A percentile compares a stretch with the other conserved stretches of the same genome.
phyloP scores from a whole-genome alignment of 2,113 vertebrate species.

The Pygoscelis antarcticus region DNA sequence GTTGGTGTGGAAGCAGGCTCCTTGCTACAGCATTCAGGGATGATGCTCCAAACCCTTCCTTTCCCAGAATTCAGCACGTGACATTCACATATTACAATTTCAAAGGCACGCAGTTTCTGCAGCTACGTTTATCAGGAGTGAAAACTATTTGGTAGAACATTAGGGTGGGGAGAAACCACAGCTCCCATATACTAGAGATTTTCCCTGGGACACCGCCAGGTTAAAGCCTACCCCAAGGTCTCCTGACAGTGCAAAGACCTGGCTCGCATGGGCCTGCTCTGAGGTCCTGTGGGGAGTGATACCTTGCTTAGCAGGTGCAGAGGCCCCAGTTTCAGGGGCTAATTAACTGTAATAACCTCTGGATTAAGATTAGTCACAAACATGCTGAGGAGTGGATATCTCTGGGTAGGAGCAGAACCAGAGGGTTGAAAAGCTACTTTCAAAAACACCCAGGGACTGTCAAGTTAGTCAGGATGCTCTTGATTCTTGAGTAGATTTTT shows the following conservation, averaged over 20 bases:
- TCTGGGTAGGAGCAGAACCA: not conserved
- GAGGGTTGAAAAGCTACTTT: not conserved
- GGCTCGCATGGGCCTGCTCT: fast-evolving
- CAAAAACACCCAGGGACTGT: not conserved
- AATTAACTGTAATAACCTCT: not conserved
- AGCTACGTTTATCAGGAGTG: not conserved
- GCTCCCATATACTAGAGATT: fast-evolving
- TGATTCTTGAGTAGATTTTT: not conserved
- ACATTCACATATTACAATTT: fast-evolving
- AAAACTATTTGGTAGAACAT: not conserved
- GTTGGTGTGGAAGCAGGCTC: not conserved
- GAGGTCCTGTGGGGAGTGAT: not conserved
- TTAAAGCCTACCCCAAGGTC: not conserved
- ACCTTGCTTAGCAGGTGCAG: not conserved
- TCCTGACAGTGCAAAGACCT: not conserved
- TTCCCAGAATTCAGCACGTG: not conserved
- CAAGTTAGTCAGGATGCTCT: not conserved
- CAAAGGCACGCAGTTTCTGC: not conserved
- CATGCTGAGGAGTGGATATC: not conserved
- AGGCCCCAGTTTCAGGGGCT: not conserved
- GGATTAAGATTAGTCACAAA: not conserved
- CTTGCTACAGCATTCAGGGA: fast-evolving
- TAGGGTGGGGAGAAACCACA: not conserved
- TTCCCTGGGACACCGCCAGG: not conserved
- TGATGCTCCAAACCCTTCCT: fast-evolving